These are phyloP conservation scores for Coendou prehensilis DNA, from an alignment of 2,797 vertebrate genomes.

Conservation along the genomic window DNA sequence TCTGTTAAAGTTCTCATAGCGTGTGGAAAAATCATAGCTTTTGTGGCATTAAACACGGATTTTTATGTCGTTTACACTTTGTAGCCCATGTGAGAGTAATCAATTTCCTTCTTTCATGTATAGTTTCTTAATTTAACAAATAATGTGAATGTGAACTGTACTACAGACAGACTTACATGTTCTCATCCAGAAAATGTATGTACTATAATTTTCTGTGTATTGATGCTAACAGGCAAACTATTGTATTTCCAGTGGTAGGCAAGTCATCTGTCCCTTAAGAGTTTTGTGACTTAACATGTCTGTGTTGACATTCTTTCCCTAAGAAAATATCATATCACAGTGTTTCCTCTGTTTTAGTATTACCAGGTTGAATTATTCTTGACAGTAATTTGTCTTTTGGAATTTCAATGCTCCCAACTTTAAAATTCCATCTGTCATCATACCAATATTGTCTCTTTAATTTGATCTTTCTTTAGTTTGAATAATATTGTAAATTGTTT, in stretches of 20 bases:
- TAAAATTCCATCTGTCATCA: constrained; percentile 67
- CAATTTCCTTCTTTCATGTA: not conserved
- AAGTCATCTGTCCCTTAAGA: constrained; percentile 23
- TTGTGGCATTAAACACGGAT: not conserved
- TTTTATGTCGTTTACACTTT: not conserved
- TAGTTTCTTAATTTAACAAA: not conserved
- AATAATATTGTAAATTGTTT: constrained; percentile 70
- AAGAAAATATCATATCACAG: constrained; percentile 2
- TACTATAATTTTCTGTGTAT: not conserved
- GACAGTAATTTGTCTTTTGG: constrained; percentile 65
- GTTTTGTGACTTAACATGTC: constrained; percentile 59
- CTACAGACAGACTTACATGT: not conserved
- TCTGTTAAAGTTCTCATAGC: not conserved
- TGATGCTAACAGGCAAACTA: not conserved
- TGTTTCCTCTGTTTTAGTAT: constrained; percentile 46
- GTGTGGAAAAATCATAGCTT: not conserved
- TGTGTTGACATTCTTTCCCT: constrained; percentile 43
- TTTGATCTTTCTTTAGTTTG: constrained; percentile 62
- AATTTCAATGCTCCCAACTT: constrained; percentile 57
- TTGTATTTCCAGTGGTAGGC: not conserved
- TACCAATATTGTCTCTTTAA: constrained; percentile 73
- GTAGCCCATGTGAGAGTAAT: not conserved
- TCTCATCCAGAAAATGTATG: constrained; percentile 2
- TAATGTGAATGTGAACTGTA: not conserved
- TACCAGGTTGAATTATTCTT: constrained; percentile 39